Percentiles rank a stretch among this genome's conserved stretches.
Conservation (phyloP, 2,113 vertebrate genomes). For the Arothron firmamentum region DNA sequence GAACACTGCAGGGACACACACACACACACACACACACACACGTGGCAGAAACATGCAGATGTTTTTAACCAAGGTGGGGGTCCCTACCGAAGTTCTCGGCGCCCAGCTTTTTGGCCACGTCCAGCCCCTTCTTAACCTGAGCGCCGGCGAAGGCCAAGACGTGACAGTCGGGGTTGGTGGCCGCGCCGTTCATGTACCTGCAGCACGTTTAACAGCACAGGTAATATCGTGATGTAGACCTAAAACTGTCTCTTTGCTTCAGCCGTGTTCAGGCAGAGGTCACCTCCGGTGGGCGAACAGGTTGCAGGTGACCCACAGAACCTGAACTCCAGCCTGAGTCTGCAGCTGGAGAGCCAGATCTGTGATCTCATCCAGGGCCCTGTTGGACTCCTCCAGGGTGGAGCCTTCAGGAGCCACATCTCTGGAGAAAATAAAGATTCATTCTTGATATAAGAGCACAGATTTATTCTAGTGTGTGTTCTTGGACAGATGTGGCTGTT, state of each 20-base stretch:
- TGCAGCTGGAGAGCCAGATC: constrained; percentile 70
- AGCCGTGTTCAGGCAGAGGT: neutral
- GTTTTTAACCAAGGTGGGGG: neutral
- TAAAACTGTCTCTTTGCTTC: neutral
- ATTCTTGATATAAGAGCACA: neutral
- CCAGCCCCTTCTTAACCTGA: constrained; percentile 69
- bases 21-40: neutral
- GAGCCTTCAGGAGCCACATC: constrained; percentile 69
- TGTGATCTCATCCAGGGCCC: constrained; percentile 66
- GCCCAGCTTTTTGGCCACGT: constrained; percentile 67
- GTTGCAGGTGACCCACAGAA: constrained; percentile 73
- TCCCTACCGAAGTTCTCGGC: constrained; percentile 66
- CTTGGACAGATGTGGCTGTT: neutral
- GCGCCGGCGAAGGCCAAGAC: constrained; percentile 65
- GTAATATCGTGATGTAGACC: too few relatives aligned
- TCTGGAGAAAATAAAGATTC: constrained; percentile 21
- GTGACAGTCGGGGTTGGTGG: constrained; percentile 68
- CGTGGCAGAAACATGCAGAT: too few relatives aligned
- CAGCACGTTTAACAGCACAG: neutral
- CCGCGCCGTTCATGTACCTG: constrained; percentile 71
- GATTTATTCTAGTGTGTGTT: neutral
- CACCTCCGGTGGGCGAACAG: constrained; percentile 68
- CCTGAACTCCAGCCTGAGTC: constrained; percentile 63
- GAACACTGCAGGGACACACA: constrained; percentile 52
- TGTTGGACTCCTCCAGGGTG: constrained; percentile 65